Evolutionary conservation across 2,113 vertebrate species (phyloP), one percentile per base, ranked within the genome.

Genomic region (Psephotus haematonotus): DNA sequence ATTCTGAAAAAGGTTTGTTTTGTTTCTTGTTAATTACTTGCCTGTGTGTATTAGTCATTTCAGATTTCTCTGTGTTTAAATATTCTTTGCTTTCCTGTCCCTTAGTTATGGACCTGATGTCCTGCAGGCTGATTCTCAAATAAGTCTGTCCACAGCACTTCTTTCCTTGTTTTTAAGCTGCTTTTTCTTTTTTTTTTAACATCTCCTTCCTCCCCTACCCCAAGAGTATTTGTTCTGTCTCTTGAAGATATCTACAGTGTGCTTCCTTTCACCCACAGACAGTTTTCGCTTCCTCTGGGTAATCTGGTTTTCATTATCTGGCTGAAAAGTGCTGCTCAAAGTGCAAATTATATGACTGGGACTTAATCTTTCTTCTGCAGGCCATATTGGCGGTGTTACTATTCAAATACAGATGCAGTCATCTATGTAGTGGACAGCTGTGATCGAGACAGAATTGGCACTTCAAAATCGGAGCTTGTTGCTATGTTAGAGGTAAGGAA

Each of bases 351-450:
- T 2, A 2, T 65, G 60, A 59, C 41, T 44, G 65, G 31, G 60
- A 71, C 33, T 49, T 49, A 1, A 1, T 22, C n/a, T 88, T 79
- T 94, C 67, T 74, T 93, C 74, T 82, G 72, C 96, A 99, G 99
- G 93, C 99, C 99, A 2, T 99, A 99, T 53, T 99, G 99, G 99
- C 97, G 99, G 53, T 99, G 99, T 94, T 99, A 99, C 81, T 99
- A 99, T 91, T 99, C 99, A 28, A 99, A 99, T 96, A 99, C 99
- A 33, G 99, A 99, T 4, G 99, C 99, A 1, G 99, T 99, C 70
- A 99, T 99, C 94, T 99, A 99, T 12, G 99, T 99, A 4, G 99
- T 99, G 24, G 99, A 99, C 98, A 99, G 99, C 97, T 99, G 99
- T 69, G 99, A 99, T 96, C 97, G 99, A 52, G 99, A 99, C 97